Evolutionary conservation across 2,888 invertebrate genomes (phyloP), one percentile per base, ranked within the genome.

Genomic region (Epinotia nisella): DNA sequence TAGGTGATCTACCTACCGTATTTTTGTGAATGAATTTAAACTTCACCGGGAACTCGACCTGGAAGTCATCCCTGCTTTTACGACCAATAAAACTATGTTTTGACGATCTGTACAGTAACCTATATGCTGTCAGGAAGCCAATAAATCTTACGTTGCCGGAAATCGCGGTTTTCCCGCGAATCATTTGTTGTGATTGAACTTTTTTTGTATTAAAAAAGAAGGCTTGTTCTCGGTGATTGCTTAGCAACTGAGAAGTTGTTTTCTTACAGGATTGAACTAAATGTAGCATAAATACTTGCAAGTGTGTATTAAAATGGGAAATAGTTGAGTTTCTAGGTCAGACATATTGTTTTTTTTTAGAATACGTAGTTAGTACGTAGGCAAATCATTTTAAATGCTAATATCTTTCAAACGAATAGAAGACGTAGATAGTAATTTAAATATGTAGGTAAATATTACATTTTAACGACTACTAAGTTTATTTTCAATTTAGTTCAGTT

Each of bases 51-150:
- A 49, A 49, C 15, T 15, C 4, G 45, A 15, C 4, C 13, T 45
- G 45, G 45, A 45, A 45, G 45, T 15, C 15, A 61, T 41, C 17
- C 17, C 51, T 35, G 29, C 29, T 17, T 64, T 64, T 64, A 64
- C 64, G 53, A 51, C 35, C 39, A 65, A 53, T 65, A 65, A 64
- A 65, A 51, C n/a, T 51, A 62, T 49, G 39, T 53, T 19, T 65
- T 65, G 64, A 65, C 53, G 35, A 13, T 17, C 64, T 64, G 29
- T 64, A n/a, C n/a, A n/a, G n/a, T n/a, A n/a, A n/a, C n/a, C n/a
- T n/a, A n/a, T n/a, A 17, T 17, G 53, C 19, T 53, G 53, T 35
- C 64, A 49, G 49, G 51, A 53, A 64, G 51, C 17, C 51, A 51
- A 64, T 64, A 51, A 53, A 53, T 53, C 53, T 13, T 17, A 15